Evolutionary conservation across 2,888 invertebrate genomes (phyloP).

Genomic region (Mongoloraphidia duomilia): DNA sequence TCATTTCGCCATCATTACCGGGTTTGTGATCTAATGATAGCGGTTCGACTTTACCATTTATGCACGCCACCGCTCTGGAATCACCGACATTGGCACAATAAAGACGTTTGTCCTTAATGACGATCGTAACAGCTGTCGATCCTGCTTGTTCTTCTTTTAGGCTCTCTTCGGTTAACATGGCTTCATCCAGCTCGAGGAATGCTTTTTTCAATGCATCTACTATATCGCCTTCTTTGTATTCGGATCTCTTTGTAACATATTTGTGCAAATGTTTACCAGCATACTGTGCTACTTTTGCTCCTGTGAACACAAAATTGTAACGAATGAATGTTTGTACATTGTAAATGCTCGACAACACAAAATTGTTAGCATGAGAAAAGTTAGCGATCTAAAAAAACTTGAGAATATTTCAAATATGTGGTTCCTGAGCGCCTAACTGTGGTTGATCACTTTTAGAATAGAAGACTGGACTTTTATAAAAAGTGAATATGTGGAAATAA

Average conservation of each 20-base stretch:
- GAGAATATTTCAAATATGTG: too few relatives aligned
- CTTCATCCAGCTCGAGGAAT: constrained; percentile 83
- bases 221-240: constrained; percentile 72
- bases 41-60: constrained; percentile 61
- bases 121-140: constrained; percentile 78
- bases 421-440: too few relatives aligned
- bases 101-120: constrained; percentile 70
- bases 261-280: constrained; percentile 92
- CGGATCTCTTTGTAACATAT: constrained; percentile 66
- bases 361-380: too few relatives aligned
- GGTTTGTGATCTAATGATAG: constrained; percentile 94
- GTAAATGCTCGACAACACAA: too few relatives aligned
- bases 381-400: too few relatives aligned
- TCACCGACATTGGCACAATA: constrained; percentile 98
- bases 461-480: too few relatives aligned
- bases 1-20: constrained; percentile 70
- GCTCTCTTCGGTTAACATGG: constrained; percentile 78
- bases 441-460: too few relatives aligned
- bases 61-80: constrained; percentile 84
- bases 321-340: too few relatives aligned
- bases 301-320: constrained; percentile 34
- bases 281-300: constrained; percentile 83
- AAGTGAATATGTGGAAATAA: too few relatives aligned
- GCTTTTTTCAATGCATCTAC: constrained; percentile 73
- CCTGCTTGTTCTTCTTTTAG: constrained; percentile 89